Base-by-base conservation (phyloP, 2,888 invertebrate species). In the Synanthedon andrenaeformis region DNA sequence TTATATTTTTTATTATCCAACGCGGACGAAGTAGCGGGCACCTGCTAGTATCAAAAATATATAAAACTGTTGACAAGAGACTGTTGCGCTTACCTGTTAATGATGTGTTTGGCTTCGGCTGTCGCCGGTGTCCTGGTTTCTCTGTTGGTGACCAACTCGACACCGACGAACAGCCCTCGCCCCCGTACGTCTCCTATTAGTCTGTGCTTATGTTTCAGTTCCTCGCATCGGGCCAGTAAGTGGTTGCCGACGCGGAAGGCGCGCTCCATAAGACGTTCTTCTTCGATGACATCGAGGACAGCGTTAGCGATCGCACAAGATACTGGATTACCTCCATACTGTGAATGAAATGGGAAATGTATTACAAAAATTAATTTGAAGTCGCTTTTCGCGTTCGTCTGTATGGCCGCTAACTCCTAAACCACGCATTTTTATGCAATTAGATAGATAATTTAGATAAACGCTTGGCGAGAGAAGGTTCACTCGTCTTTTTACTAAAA, bases 281-380 rank as follows among this genome's bases (percentile, higher is more conserved):
- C 91, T 67, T 96, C 94, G 57, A 99, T 95, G 4, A 96, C 94
- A 66, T 97, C 95, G 72, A 99, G 91, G 1, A 99, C 99, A 3
- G 98, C 96, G 72, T 95, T 94, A 0, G 96, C 97, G 52, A 98
- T 94, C 0, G 98, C 98, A 74, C 98, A 98, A 0, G 98, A 98
- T 0, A 99, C 99, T 11, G 99, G 98, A 87, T 99, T 99, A 10
- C 99, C 99, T 11, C 99, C 99, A 73, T 96, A 99, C 96, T 97
- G 80, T 51, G 11, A 49, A 49, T 45, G 0, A 13, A 45, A 13
- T 4, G 19, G 12, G 11, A 78, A 70, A 64, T 48, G 57, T 57
- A 41, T 13, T 50, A 54, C 14, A 23, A 48, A 17, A 2, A 51
- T 17, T 14, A 41, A 41, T 23, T 23, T 23, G 4, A 23, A 23